phyloP scores from a whole-genome alignment of 2,888 invertebrate species.

The Monopis laevigella region DNA sequence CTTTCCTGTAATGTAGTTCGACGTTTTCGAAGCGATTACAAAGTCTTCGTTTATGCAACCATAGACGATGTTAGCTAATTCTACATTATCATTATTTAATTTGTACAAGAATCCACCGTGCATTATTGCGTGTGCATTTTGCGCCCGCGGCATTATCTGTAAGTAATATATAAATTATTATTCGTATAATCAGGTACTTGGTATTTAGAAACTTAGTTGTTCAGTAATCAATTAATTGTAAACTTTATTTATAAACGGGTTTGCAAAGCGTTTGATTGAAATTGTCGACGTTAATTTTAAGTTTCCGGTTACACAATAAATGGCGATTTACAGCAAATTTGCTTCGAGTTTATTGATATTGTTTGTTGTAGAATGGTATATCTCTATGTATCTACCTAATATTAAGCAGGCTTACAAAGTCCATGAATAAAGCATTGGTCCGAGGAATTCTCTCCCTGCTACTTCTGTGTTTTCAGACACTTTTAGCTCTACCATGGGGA shows the following conservation, averaged over 20 bases:
- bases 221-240: neutral
- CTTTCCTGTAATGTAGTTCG: constrained; percentile 49
- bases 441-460: too few species aligned
- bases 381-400: too few species aligned
- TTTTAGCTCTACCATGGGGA: too few species aligned
- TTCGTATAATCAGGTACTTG: too few species aligned
- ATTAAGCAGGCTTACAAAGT: too few species aligned
- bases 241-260: neutral
- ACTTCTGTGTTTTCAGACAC: too few species aligned
- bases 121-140: constrained; percentile 80
- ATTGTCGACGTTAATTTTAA: too few species aligned
- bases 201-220: constrained; percentile 12
- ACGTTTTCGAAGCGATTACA: constrained; percentile 67
- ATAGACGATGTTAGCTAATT: constrained; percentile 68
- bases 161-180: constrained; percentile 22
- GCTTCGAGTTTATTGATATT: too few species aligned
- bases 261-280: neutral
- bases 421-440: too few species aligned
- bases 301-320: too few species aligned
- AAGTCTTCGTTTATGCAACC: constrained; percentile 70
- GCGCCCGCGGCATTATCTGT: constrained; percentile 78
- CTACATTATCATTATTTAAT: constrained; percentile 36
- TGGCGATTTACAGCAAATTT: too few species aligned
- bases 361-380: too few species aligned
- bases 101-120: constrained; percentile 78